Percentiles rank a stretch among this genome's conserved stretches.
Evolutionary conservation across 2,888 invertebrate species (phyloP).

Genomic region (Germaria angustata): DNA sequence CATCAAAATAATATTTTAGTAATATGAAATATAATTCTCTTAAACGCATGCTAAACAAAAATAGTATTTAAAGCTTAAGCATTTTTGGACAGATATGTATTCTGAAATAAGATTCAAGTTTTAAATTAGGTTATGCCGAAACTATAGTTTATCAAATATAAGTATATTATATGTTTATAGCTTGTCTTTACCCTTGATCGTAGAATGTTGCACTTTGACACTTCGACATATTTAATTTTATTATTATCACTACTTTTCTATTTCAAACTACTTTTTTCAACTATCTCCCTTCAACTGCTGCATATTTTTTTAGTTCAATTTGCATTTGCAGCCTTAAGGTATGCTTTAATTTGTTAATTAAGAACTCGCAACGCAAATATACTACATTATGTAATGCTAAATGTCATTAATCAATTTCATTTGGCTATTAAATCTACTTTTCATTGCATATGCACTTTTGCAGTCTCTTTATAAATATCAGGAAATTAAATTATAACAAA

Average conservation of each 20-base stretch:
- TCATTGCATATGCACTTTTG: neutral
- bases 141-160: no score
- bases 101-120: no score
- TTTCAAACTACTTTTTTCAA: neutral
- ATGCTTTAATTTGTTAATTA: conserved; percentile 15
- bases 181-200: no score
- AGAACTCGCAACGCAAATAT: neutral
- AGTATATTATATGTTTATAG: no score
- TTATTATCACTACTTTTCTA: neutral
- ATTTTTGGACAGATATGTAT: no score
- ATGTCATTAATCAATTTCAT: neutral
- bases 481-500: neutral
- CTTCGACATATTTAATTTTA: no score
- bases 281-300: neutral
- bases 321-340: neutral
- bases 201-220: no score
- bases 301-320: neutral
- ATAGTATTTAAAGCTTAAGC: no score
- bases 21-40: no score
- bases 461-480: neutral
- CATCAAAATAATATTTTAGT: no score
- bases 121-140: no score
- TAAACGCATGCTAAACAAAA: no score
- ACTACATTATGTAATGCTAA: neutral
- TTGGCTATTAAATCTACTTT: neutral